These are phyloP conservation scores for Peromyscus nudipes DNA, from an alignment of 2,797 vertebrate genomes.

Conservation along the genomic window DNA sequence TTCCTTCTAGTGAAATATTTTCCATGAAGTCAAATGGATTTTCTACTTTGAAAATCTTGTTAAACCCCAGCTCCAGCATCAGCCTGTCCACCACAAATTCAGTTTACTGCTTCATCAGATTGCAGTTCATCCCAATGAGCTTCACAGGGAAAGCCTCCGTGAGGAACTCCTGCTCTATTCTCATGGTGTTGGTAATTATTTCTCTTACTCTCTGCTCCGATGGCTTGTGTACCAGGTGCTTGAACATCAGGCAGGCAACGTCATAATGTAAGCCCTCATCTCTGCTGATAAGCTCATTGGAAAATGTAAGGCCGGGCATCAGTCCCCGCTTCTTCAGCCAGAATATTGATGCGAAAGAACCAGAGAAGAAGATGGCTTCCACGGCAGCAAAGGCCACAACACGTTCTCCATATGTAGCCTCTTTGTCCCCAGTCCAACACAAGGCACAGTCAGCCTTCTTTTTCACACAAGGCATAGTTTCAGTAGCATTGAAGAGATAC, in stretches of 20 bases:
- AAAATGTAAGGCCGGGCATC: slow-evolving; percentile 99
- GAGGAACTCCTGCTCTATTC: slow-evolving; percentile 98
- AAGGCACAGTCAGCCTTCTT: slow-evolving; percentile 99
- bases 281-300: slow-evolving; percentile 97
- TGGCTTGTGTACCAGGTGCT: slow-evolving; percentile 94
- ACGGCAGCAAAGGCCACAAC: slow-evolving; percentile 98
- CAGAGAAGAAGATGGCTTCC: slow-evolving; percentile 99
- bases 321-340: slow-evolving; percentile 98
- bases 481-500: slow-evolving; percentile 97
- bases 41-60: slow-evolving; percentile 95
- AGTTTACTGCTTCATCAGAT: slow-evolving; percentile 96
- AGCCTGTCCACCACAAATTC: slow-evolving; percentile 97
- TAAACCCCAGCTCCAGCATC: slow-evolving; percentile 95
- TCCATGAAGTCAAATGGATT: slow-evolving; percentile 99
- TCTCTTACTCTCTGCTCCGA: slow-evolving; percentile 90
- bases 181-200: slow-evolving; percentile 93
- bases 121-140: slow-evolving; percentile 98
- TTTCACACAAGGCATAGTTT: slow-evolving; percentile 96
- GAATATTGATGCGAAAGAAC: slow-evolving; percentile 98
- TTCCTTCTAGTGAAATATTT: slow-evolving; percentile 98
- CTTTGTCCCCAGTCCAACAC: slow-evolving; percentile 96
- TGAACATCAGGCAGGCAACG: slow-evolving; percentile 99
- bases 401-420: slow-evolving; percentile 94
- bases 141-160: slow-evolving; percentile 96
- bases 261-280: slow-evolving; percentile 98